phyloP scores from a whole-genome alignment of 2,113 vertebrate species.

The Peromyscus californicus region DNA sequence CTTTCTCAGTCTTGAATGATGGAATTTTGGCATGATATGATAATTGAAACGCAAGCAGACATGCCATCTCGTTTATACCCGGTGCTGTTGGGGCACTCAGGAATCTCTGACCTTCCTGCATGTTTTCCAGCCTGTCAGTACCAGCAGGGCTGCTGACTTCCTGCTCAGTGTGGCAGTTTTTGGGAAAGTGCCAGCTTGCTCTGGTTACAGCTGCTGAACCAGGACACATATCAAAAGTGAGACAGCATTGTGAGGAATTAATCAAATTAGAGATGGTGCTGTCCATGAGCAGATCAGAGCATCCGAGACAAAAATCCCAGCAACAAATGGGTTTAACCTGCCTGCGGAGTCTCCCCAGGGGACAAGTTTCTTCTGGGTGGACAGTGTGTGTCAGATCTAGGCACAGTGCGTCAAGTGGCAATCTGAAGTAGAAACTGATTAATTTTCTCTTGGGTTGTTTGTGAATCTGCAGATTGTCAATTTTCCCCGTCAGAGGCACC shows the following conservation, averaged over 20 bases:
- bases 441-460: background rate
- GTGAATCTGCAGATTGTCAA: background rate
- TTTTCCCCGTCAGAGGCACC: background rate
- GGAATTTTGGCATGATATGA: background rate
- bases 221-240: rapidly evolving
- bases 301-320: background rate
- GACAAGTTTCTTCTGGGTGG: background rate
- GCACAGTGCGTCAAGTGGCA: background rate
- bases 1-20: slow-evolving; percentile 14
- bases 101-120: background rate
- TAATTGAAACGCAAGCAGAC: slow-evolving; percentile 14
- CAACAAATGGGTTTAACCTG: background rate
- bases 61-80: background rate
- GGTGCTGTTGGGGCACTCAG: background rate
- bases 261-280: background rate
- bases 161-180: background rate
- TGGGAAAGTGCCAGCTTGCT: background rate
- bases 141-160: background rate
- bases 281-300: background rate
- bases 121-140: background rate
- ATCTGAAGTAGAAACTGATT: background rate
- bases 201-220: background rate
- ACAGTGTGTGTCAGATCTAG: background rate
- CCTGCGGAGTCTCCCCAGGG: background rate
- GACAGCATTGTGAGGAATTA: background rate